Conservation (phyloP, 2,888 invertebrate genomes). For the Eilema sororculum region DNA sequence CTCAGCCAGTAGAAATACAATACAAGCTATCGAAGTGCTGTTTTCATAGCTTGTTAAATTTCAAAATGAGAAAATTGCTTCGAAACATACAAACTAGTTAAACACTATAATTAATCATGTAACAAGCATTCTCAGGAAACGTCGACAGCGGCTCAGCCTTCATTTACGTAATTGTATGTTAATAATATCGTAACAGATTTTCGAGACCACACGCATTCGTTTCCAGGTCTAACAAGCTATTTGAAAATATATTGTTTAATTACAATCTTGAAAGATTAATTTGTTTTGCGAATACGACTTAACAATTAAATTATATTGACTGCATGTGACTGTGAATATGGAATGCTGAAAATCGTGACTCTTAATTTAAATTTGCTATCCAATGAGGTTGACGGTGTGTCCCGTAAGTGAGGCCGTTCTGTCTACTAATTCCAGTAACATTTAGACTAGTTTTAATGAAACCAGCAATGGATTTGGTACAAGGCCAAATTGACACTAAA, state of each 20-base stretch:
- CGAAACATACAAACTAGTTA: constrained; percentile 28
- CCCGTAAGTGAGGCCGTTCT: constrained; percentile 47
- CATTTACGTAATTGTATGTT: constrained; percentile 42
- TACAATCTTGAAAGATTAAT: constrained; percentile 9
- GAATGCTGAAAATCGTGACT: constrained; percentile 25
- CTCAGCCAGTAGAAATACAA: neutral
- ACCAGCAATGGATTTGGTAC: constrained; percentile 58
- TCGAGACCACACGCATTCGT: constrained; percentile 21
- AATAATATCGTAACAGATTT: constrained; percentile 32
- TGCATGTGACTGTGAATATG: constrained; percentile 23
- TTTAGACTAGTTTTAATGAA: constrained; percentile 60
- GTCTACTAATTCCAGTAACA: constrained; percentile 61
- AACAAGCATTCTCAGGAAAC: constrained; percentile 38
- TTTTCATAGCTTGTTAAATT: constrained; percentile 6
- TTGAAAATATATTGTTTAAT: constrained; percentile 15
- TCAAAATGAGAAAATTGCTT: constrained; percentile 25
- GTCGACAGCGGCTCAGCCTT: constrained; percentile 33
- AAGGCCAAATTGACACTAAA: constrained; percentile 59
- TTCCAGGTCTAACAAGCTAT: constrained; percentile 26
- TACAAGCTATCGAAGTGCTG: neutral
- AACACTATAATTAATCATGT: constrained; percentile 38
- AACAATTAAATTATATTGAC: constrained; percentile 17
- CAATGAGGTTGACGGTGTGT: constrained; percentile 41
- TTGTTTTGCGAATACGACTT: constrained; percentile 7
- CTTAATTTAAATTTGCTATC: constrained; percentile 22